These are phyloP conservation scores for Pristionchus exspectatus DNA, from an alignment of 2,888 invertebrate genomes.

Conservation along the genomic window DNA sequence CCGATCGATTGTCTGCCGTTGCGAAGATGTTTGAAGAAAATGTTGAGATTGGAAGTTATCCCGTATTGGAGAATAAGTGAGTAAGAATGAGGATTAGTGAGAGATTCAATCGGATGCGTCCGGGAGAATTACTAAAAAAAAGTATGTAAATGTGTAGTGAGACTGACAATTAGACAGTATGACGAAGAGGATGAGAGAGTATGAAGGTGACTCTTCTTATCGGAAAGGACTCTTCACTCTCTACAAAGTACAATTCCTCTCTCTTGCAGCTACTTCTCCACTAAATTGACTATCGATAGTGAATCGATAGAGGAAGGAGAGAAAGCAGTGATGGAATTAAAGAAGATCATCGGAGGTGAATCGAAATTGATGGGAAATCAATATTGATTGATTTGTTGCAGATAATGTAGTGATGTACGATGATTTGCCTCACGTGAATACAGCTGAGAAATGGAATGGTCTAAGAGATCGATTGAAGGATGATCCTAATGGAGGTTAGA, in stretches of 20 bases:
- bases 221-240: background rate
- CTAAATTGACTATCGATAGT: slow-evolving; percentile 82
- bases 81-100: background rate
- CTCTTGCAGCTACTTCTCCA: slow-evolving; percentile 81
- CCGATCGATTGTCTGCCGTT: slow-evolving; percentile 80
- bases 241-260: background rate
- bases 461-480: slow-evolving; percentile 57
- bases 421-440: slow-evolving; percentile 78
- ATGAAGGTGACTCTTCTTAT: background rate
- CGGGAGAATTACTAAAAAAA: background rate
- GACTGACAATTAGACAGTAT: background rate
- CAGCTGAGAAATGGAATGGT: slow-evolving; percentile 70
- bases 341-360: slow-evolving; percentile 64
- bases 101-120: background rate
- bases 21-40: slow-evolving; percentile 80
- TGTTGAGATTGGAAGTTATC: slow-evolving; percentile 84
- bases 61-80: slow-evolving; percentile 79
- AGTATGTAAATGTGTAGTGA: background rate
- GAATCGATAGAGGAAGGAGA: slow-evolving; percentile 71
- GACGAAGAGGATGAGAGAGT: too few relatives aligned
- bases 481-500: slow-evolving; percentile 5
- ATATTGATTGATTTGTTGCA: slow-evolving; percentile 58
- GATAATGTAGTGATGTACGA: slow-evolving; percentile 81
- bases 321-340: slow-evolving; percentile 61
- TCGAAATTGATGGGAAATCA: background rate